Evolutionary conservation across 1,140 invertebrate species (phyloP).

Genomic region (Drosophila guanche): DNA sequence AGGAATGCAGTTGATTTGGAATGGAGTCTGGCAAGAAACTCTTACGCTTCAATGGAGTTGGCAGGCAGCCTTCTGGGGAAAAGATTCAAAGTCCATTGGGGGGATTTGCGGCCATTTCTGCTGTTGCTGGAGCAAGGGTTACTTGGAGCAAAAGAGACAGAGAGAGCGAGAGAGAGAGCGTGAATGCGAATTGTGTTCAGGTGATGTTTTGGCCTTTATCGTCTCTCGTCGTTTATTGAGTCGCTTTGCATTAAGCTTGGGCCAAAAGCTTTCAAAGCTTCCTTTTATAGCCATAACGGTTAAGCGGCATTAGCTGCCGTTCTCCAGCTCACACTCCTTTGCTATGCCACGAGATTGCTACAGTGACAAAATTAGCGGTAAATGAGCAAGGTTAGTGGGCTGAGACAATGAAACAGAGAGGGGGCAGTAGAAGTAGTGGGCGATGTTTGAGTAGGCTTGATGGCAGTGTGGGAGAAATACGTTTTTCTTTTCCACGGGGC

Average conservation of each 20-base stretch:
- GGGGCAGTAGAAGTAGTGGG: not conserved
- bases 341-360: constrained; percentile 60
- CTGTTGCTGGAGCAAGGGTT: constrained; percentile 29
- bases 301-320: constrained; percentile 63
- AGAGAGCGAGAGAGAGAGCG: not conserved
- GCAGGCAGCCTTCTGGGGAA: constrained; percentile 19
- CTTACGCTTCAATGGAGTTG: constrained; percentile 47
- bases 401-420: constrained; percentile 36
- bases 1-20: constrained; percentile 75
- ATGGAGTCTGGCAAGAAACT: constrained; percentile 50
- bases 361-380: constrained; percentile 74
- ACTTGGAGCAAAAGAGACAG: constrained; percentile 35
- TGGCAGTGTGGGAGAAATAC: constrained; percentile 18
- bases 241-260: constrained; percentile 47
- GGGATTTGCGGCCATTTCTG: constrained; percentile 54
- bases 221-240: constrained; percentile 39
- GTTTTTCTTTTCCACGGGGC: constrained; percentile 58
- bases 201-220: constrained; percentile 48
- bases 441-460: not conserved
- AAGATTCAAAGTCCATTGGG: constrained; percentile 51
- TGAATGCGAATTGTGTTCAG: constrained; percentile 36
- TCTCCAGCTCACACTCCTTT: constrained; percentile 12
- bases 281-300: constrained; percentile 55
- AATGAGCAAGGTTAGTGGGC: constrained; percentile 72
- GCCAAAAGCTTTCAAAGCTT: constrained; percentile 22